phyloP scores from a whole-genome alignment of 2,797 vertebrate species.

The Parotocinclus haroldoi region DNA sequence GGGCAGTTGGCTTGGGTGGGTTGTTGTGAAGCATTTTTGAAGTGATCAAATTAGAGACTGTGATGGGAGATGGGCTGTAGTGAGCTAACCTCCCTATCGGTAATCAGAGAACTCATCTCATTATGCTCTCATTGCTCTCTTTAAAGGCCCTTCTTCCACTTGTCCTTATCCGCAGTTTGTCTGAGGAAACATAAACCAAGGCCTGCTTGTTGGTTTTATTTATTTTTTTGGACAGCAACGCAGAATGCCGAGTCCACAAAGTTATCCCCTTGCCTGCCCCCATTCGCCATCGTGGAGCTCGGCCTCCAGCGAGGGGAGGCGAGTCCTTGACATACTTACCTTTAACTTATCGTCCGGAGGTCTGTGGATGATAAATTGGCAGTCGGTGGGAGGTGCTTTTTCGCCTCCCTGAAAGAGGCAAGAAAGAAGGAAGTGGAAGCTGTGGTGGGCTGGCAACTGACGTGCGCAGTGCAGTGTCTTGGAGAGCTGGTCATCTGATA shows the following conservation, averaged over 20 bases:
- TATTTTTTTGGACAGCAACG: constrained; percentile 32
- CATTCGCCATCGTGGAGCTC: constrained; percentile 31
- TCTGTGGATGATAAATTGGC: constrained; percentile 37
- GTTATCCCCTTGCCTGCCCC: constrained; percentile 44
- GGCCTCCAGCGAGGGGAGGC: constrained; percentile 36
- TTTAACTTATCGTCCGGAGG: constrained; percentile 36
- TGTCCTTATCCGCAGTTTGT: constrained; percentile 43
- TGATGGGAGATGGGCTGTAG: constrained; percentile 39
- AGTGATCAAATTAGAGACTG: constrained; percentile 41
- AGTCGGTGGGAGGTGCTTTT: constrained; percentile 44
- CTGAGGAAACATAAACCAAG: constrained; percentile 34
- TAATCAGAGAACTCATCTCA: constrained; percentile 58
- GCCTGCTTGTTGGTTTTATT: constrained; percentile 43
- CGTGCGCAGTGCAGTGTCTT: constrained; percentile 61
- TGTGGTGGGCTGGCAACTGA: constrained; percentile 57
- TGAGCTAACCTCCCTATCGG: constrained; percentile 41
- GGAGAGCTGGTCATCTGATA: constrained; percentile 81
- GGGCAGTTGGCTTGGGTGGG: constrained; percentile 27
- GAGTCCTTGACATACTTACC: constrained; percentile 55
- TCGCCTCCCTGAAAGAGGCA: constrained; percentile 62
- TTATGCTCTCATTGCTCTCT: constrained; percentile 53
- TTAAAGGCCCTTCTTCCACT: constrained; percentile 48
- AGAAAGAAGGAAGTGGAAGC: constrained; percentile 70
- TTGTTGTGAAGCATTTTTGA: constrained; percentile 38
- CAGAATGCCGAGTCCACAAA: constrained; percentile 39